Base-by-base conservation (phyloP, 2,797 vertebrate genomes). In the Rhincodon typus region DNA sequence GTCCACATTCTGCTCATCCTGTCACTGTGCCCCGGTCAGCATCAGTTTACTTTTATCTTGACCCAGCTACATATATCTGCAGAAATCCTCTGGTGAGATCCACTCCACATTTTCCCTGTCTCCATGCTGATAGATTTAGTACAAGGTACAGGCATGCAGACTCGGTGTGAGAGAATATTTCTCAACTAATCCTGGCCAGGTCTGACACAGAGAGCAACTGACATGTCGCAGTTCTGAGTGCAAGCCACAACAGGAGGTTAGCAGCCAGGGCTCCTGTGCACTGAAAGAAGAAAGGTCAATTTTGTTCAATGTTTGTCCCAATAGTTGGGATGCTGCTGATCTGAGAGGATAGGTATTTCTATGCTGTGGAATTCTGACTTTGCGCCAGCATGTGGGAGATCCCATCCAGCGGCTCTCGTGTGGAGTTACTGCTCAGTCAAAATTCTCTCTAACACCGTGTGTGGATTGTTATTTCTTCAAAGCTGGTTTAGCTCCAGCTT, bases 61-160 rank as follows among this genome's bases (percentile, higher is more conserved):
- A 25, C 23, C 27, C 50, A 53, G 0, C 10, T 50, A 46, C 79
- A 42, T 46, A 23, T 50, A 42, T 87, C 23, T 66, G 30, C 6
- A 19, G 57, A 50, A 19, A 17, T n/a, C 50, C 27, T 53, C 53
- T 34, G 2, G 46, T 50, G 46, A n/a, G 96, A 97, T 98, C 97
- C 97, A 96, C 96, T 98, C 97, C 97, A 97, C 97, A 97, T 97
- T 98, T 98, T 98, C 96, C 96, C 86, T 96, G 96, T 96, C 96
- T 97, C 97, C 97, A 95, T 95, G 96, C 97, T 95, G 97, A 97
- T 97, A 97, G 97, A 97, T 96, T 96, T 97, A 97, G 97, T 97
- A 97, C 97, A 96, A 97, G 97, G 97, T 98, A 98, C 97, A 97
- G 97, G 97, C 97, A 97, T 96, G 97, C 96, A 97, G 97, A 97